Base-by-base conservation (phyloP, 2,113 vertebrate genomes). In the Brachionichthys hirsutus region DNA sequence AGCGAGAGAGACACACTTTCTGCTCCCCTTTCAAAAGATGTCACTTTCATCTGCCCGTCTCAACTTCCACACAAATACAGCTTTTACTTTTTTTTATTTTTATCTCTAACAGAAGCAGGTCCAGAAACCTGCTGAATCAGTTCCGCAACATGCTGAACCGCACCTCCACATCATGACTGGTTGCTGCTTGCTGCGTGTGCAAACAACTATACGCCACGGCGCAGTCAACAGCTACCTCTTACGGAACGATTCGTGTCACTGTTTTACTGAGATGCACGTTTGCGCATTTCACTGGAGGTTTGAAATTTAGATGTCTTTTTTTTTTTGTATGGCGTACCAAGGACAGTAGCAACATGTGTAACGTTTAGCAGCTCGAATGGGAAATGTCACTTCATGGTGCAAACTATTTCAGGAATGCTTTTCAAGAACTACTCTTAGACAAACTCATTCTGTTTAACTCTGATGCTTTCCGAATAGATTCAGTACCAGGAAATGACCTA, bases 61-160 rank as follows among this genome's bases (percentile, higher is more conserved):
- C 24, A 30, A 30, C 24, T 51, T 64, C 58, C 15, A 69, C 49
- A 58, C 73, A 67, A 56, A 73, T 63, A 40, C 1, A 53, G 42
- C 14, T 48, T 12, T 38, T 10, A 1, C 12, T 38, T 38, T 38
- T 38, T 38, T 38, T 38, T 38, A 9, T 49, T 65, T 83, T 64
- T 35, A 50, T 79, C 77, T 77, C 24, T 9, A 4, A n/a, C 44
- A 54, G 62, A 59, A 47, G 46, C 43, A 6, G 43, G 43, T 52
- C 45, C 62, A 8, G 52, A 62, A 73, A 78, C 17, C 70, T 59
- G 66, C 74, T 75, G 67, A 80, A 60, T 75, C 73, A 70, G 54
- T 72, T 11, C 6, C 44, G 62, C 45, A 45, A 54, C 48, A 14
- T 14, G 56, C 55, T 46, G 63, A 66, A 62, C 38, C 36, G 46